These are phyloP conservation scores for Helarctos malayanus DNA, from an alignment of 2,797 vertebrate genomes.

Conservation along the genomic window DNA sequence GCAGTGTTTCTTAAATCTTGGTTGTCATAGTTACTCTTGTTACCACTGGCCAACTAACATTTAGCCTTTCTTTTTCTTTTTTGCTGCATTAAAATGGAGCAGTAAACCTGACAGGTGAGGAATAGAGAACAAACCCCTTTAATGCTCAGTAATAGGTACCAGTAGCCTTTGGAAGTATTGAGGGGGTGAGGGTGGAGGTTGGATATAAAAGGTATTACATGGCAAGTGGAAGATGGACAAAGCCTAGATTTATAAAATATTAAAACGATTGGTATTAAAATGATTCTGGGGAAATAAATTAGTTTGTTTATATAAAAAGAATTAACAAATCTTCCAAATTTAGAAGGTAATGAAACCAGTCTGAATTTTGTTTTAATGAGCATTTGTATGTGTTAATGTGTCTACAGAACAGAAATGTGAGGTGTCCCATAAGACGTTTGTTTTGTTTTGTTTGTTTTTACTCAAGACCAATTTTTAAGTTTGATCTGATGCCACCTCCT, in stretches of 20 bases:
- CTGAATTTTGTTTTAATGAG: slow-evolving; percentile 45
- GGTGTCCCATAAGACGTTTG: slow-evolving; percentile 30
- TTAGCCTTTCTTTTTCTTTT: slow-evolving; percentile 91
- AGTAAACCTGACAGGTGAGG: slow-evolving; percentile 99
- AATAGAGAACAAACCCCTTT: slow-evolving; percentile 80
- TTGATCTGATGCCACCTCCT: background rate
- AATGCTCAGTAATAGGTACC: slow-evolving; percentile 45
- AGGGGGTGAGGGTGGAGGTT: slow-evolving; percentile 64
- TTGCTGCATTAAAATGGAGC: slow-evolving; percentile 96
- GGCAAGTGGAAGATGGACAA: slow-evolving; percentile 43
- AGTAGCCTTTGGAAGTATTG: slow-evolving; percentile 21
- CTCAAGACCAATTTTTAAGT: slow-evolving; percentile 9
- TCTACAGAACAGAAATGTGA: slow-evolving; percentile 59
- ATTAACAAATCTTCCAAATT: background rate
- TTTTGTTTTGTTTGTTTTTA: slow-evolving; percentile 67
- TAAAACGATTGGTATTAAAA: background rate
- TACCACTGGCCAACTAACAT: slow-evolving; percentile 90
- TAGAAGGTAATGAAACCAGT: slow-evolving; percentile 12
- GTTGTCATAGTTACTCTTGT: slow-evolving; percentile 85
- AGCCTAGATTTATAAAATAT: background rate
- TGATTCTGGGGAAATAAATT: slow-evolving; percentile 2
- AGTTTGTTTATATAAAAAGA: background rate
- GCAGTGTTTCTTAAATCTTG: slow-evolving; percentile 77
- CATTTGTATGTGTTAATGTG: slow-evolving; percentile 67
- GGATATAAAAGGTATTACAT: slow-evolving; percentile 54